Percentiles rank a stretch among this genome's conserved stretches.
These are phyloP conservation scores for Laodelphax striatellus DNA, from an alignment of 1,140 invertebrate species.

Conservation along the genomic window DNA sequence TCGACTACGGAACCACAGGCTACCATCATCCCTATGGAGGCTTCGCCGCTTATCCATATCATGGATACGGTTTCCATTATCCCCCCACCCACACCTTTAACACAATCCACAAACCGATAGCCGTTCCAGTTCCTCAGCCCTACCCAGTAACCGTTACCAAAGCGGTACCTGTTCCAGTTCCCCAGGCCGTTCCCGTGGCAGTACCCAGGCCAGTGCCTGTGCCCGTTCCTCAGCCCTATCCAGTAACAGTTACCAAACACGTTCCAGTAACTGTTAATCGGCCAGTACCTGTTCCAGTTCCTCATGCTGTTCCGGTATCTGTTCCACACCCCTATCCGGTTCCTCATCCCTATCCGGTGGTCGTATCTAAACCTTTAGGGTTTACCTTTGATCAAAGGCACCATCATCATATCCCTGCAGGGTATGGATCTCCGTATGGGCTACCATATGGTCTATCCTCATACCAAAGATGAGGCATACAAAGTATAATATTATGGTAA, in stretches of 20 bases:
- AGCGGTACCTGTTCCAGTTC: conserved; percentile 18
- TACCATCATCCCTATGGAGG: too few relatives aligned
- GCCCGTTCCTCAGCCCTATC: conserved; percentile 14
- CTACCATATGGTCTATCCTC: too few relatives aligned
- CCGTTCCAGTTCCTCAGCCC: conserved; percentile 24
- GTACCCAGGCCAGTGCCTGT: conserved; percentile 25
- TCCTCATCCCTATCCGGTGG: conserved; percentile 2
- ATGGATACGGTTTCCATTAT: too few relatives aligned
- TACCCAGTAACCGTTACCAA: conserved; percentile 25
- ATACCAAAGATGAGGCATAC: too few relatives aligned
- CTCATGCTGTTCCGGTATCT: neutral
- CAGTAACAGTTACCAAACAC: conserved; percentile 7
- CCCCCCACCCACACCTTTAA: neutral
- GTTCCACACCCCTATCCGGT: too few relatives aligned
- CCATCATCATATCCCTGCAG: too few relatives aligned
- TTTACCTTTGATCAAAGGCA: neutral
- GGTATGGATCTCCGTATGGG: too few relatives aligned
- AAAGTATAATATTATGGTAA: too few relatives aligned
- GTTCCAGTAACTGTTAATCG: conserved; percentile 4
- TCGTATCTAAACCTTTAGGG: conserved; percentile 1
- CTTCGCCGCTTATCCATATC: too few relatives aligned
- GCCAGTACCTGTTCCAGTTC: conserved; percentile 2
- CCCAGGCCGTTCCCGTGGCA: conserved; percentile 23
- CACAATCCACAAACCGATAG: conserved; percentile 25
- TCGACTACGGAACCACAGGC: too few relatives aligned